phyloP scores from a whole-genome alignment of 1,140 invertebrate genomes.

The Drosophila bocqueti region DNA sequence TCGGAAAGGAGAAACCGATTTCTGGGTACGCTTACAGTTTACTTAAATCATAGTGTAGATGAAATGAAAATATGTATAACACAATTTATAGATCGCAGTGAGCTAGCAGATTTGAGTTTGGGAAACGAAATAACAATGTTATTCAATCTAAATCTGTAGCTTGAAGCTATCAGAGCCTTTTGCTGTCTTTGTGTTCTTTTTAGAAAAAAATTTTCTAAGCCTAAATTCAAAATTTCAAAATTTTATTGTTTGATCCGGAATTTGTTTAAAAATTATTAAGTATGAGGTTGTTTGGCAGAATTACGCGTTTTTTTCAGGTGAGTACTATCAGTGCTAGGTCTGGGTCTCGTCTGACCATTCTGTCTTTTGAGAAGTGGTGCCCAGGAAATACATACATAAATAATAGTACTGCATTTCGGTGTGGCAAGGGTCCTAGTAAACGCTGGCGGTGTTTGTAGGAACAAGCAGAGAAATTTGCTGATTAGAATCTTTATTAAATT shows the following conservation, averaged over 20 bases:
- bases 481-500: no score
- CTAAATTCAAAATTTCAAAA: constrained; percentile 30
- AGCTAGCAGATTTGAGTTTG: background rate
- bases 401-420: background rate
- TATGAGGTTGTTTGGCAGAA: constrained; percentile 62
- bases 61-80: no score
- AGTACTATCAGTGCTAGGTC: background rate
- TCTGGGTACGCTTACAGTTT: background rate
- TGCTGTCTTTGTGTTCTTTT: background rate
- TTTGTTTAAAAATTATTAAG: background rate
- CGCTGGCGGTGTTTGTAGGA: background rate
- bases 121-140: background rate
- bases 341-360: background rate
- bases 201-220: background rate
- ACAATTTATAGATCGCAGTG: constrained; percentile 19
- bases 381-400: background rate
- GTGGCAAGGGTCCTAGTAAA: background rate
- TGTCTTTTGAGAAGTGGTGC: no score
- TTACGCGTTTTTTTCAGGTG: constrained; percentile 44
- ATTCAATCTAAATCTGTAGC: constrained; percentile 11
- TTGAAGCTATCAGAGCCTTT: constrained; percentile 4
- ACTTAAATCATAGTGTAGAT: background rate
- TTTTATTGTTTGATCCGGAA: background rate
- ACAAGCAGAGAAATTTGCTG: background rate
- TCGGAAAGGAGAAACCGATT: background rate